Evolutionary conservation across 2,888 invertebrate species (phyloP), one percentile per base, ranked within the genome.

Genomic region (Drosophila crucigera): DNA sequence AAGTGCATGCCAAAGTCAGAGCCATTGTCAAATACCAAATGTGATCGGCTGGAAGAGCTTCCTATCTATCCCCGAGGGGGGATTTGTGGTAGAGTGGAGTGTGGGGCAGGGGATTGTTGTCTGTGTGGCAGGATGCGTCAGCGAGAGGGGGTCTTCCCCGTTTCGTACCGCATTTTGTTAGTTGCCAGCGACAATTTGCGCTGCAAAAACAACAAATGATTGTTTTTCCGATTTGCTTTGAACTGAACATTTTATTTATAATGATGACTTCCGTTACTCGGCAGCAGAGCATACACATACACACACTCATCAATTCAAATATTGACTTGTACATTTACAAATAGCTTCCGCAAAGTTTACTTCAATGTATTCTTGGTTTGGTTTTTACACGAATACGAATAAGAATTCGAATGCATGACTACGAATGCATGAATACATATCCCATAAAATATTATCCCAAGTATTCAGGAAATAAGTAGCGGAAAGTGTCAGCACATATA

Each of bases 171-270:
- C 47, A 22, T 25, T 25, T 16, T 49, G 25, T 55, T 28, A 22
- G 35, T 56, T 56, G 33, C n/a, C 49, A 50, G 43, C 35, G 56
- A 69, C 64, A 69, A 62, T 53, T 59, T 43, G 52, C 28, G 52
- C 49, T 67, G 81, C 50, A 81, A 76, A 68, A 68, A 72, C 61
- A 76, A 77, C 64, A 73, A 77, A 68, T 74, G 68, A 77, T 79
- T 87, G 62, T 83, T 83, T 78, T 66, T 69, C 69, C 73, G 80
- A 69, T 73, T 84, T 58, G 72, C 80, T 88, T 84, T 80, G 82
- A 81, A 83, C 73, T 80, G 59, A 73, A 73, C 70, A 76, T 78
- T 86, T 89, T 89, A 86, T 89, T 86, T 89, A 89, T 86, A 86
- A 89, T 84, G 83, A 85, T 88, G 89, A 84, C 89, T 84, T 89